These are phyloP conservation scores for Nebria brevicollis DNA, from an alignment of 2,888 invertebrate genomes.

Conservation along the genomic window DNA sequence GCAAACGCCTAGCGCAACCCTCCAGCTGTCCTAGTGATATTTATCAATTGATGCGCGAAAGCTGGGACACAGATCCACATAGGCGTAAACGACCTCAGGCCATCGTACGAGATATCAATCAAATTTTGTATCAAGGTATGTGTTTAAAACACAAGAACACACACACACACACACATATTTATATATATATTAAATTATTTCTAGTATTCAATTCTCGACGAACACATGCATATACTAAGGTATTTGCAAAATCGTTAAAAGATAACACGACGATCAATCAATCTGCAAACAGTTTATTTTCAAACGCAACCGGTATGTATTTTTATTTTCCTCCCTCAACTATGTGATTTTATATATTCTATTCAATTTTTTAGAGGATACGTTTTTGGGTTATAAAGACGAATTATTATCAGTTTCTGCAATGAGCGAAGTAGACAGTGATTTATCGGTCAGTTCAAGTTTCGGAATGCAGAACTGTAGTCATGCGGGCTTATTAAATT, in stretches of 20 bases:
- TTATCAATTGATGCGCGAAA: conserved; percentile 79
- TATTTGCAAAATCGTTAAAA: conserved; percentile 57
- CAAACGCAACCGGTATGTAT: conserved; percentile 56
- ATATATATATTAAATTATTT: conserved; percentile 42
- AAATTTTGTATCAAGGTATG: conserved; percentile 77
- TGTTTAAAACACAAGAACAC: conserved; percentile 15
- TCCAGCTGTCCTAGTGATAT: conserved; percentile 78
- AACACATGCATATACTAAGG: conserved; percentile 69
- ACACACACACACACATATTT: conserved; percentile 20
- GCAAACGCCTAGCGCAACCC: conserved; percentile 75
- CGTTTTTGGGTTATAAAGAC: conserved; percentile 49
- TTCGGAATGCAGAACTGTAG: conserved; percentile 46
- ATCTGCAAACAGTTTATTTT: conserved; percentile 58
- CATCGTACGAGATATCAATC: conserved; percentile 86
- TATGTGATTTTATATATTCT: conserved; percentile 2
- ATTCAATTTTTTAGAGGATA: conserved; percentile 50
- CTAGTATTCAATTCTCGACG: conserved; percentile 71
- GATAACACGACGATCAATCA: conserved; percentile 51
- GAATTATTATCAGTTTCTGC: conserved; percentile 51
- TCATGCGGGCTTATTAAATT: conserved; percentile 19
- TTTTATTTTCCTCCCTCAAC: conserved; percentile 17
- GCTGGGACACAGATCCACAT: conserved; percentile 81
- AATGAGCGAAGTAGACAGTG: conserved; percentile 53
- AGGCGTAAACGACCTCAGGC: conserved; percentile 82
- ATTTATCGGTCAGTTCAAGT: conserved; percentile 53